phyloP scores from a whole-genome alignment of 2,113 vertebrate genomes.

The Chiloscyllium plagiosum region DNA sequence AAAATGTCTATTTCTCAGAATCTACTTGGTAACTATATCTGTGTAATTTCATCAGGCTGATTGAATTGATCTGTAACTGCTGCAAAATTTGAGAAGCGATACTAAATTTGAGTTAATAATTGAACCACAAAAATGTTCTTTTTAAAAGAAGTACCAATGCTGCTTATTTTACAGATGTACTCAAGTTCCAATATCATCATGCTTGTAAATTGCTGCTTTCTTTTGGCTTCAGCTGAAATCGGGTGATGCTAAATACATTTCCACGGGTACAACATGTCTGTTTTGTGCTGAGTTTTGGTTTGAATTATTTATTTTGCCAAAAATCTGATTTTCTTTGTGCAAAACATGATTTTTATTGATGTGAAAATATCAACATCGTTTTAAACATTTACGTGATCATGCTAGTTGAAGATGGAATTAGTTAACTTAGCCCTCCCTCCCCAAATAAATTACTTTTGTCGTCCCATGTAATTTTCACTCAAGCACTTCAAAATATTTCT shows the following conservation, averaged over 20 bases:
- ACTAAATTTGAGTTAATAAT: neutral
- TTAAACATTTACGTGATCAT: neutral
- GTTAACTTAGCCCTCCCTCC: neutral
- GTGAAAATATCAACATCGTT: neutral
- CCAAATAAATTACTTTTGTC: neutral
- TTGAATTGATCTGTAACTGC: neutral
- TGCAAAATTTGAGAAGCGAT: neutral
- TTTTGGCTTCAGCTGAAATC: neutral
- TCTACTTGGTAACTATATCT: neutral
- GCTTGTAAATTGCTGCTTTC: neutral
- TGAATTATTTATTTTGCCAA: neutral
- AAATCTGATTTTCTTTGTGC: neutral
- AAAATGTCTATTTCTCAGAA: slow-evolving; percentile 32
- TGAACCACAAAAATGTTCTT: neutral
- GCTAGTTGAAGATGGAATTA: neutral
- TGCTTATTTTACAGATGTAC: neutral
- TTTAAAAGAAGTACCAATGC: neutral
- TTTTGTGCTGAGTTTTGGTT: neutral
- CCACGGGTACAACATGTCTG: neutral
- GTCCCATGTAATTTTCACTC: neutral
- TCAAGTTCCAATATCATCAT: slow-evolving; percentile 31
- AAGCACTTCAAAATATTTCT: neutral
- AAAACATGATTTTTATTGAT: neutral
- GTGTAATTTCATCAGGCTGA: slow-evolving; percentile 20
- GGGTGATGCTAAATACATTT: neutral